Evolutionary conservation across 2,113 vertebrate genomes (phyloP).

Genomic region (Daphoenositta chrysoptera): DNA sequence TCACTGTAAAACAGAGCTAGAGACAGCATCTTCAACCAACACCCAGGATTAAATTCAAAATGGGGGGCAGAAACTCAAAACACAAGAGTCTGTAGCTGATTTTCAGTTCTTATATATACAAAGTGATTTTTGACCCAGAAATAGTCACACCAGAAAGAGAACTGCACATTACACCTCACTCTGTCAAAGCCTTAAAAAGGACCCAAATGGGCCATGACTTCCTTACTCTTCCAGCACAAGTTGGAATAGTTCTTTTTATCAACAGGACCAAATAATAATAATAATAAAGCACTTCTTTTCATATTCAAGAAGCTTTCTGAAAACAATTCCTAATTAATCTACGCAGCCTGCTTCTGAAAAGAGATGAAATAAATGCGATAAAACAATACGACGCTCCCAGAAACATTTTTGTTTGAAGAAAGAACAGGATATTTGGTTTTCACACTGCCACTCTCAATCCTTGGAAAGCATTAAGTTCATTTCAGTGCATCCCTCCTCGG

Average conservation of each 20-base stretch:
- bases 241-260: neutral
- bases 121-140: neutral
- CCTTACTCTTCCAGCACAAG: neutral
- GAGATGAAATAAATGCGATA: neutral
- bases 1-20: neutral
- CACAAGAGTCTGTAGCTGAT: neutral
- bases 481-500: neutral
- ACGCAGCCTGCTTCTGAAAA: neutral
- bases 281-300: neutral
- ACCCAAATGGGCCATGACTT: neutral
- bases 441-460: neutral
- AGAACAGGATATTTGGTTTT: conserved; percentile 24
- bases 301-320: neutral
- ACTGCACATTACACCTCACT: accelerated
- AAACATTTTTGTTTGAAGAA: neutral
- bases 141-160: neutral
- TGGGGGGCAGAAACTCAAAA: neutral
- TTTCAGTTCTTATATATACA: neutral
- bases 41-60: neutral
- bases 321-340: conserved; percentile 38
- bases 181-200: neutral
- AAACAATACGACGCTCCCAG: neutral
- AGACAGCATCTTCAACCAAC: neutral
- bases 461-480: conserved; percentile 1
- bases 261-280: neutral